Conservation (phyloP, 1,140 invertebrate species). For the Platorchestia sp. region DNA sequence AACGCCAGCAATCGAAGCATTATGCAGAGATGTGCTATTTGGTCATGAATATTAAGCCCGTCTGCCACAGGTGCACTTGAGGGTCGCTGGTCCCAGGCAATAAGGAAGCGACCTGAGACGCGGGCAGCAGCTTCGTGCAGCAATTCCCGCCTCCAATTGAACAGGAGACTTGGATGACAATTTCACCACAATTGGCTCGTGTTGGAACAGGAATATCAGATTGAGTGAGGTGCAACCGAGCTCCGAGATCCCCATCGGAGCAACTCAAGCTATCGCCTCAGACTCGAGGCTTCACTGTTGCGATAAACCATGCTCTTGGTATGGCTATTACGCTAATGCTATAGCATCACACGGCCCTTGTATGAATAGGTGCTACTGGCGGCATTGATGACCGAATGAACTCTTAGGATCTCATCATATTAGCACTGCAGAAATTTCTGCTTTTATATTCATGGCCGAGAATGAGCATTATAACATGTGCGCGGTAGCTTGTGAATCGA, state of each 20-base stretch:
- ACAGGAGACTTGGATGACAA: conserved; percentile 35
- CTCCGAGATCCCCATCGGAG: neutral
- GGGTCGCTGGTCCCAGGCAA: neutral
- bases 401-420: no score
- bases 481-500: no score
- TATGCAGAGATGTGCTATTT: neutral
- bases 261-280: neutral
- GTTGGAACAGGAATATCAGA: conserved; percentile 53
- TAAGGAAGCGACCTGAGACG: neutral
- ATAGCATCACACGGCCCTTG: no score
- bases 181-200: conserved; percentile 42
- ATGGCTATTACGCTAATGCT: no score
- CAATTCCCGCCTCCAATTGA: conserved; percentile 17
- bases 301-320: neutral
- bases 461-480: no score
- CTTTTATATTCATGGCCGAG: no score
- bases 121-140: neutral
- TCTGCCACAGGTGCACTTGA: neutral
- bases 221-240: conserved; percentile 34
- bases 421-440: no score
- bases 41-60: neutral
- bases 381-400: no score
- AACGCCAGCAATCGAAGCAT: neutral
- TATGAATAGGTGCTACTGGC: no score
- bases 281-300: neutral